Percentiles rank a stretch among this genome's conserved stretches.
Conservation (phyloP, 2,888 invertebrate species). For the Hybos culiciformis region DNA sequence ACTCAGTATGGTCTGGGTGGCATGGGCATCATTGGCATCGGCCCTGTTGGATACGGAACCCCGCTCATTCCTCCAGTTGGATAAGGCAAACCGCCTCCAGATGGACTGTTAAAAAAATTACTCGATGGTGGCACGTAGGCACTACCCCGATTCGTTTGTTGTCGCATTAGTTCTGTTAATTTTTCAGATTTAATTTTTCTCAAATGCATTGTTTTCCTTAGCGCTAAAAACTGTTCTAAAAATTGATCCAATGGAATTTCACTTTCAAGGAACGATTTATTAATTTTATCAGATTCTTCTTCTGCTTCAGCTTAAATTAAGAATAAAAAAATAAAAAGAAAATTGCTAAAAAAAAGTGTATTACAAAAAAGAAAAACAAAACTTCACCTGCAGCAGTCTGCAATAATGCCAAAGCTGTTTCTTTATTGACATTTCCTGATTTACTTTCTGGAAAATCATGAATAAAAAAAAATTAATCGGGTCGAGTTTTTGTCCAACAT, state of each 20-base stretch:
- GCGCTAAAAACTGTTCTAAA: conserved; percentile 65
- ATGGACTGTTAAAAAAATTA: conserved; percentile 18
- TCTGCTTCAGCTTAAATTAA: conserved; percentile 90
- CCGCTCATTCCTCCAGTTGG: conserved; percentile 31
- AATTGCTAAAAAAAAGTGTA: too few relatives aligned
- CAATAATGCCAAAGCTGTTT: conserved; percentile 74
- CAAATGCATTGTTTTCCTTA: conserved; percentile 62
- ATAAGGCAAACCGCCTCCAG: conserved; percentile 43
- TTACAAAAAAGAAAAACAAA: too few relatives aligned
- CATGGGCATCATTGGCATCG: conserved; percentile 54
- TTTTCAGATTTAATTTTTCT: conserved; percentile 89
- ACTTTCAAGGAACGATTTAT: conserved; percentile 61
- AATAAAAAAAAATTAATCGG: too few relatives aligned
- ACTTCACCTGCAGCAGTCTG: conserved; percentile 84
- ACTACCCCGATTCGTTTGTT: conserved; percentile 24
- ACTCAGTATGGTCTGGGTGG: neutral
- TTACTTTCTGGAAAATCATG: conserved; percentile 55
- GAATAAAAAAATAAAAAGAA: too few relatives aligned
- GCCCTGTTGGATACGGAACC: conserved; percentile 41
- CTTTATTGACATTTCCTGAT: conserved; percentile 63
- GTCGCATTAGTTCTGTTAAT: conserved; percentile 58
- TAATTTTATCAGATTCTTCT: conserved; percentile 76
- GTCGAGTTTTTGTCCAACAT: too few relatives aligned
- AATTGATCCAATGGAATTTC: conserved; percentile 66
- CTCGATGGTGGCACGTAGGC: conserved; percentile 21